Evolutionary conservation across 2,888 invertebrate species (phyloP).

Genomic region (Homarus gammarus): DNA sequence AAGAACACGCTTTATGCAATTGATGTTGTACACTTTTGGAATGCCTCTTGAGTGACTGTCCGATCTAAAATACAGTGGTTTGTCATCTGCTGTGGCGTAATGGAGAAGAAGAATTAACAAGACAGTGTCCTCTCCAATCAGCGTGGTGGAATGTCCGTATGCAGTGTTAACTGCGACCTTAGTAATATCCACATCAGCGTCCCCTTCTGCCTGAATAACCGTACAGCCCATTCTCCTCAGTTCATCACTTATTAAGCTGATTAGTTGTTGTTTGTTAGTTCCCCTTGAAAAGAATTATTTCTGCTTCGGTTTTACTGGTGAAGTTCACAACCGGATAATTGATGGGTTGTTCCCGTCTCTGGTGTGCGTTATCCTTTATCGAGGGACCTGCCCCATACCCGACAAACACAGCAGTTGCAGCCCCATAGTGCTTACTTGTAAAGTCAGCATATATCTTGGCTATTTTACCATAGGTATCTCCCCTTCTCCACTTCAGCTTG

Average conservation of each 20-base stretch:
- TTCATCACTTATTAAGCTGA: conserved; percentile 37
- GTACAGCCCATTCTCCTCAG: conserved; percentile 47
- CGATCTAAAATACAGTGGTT: conserved; percentile 13
- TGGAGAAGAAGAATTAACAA: conserved; percentile 17
- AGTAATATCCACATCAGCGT: conserved; percentile 66
- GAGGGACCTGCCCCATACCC: too few relatives aligned
- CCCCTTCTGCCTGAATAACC: conserved; percentile 58
- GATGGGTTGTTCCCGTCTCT: too few relatives aligned
- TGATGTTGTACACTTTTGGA: conserved; percentile 25
- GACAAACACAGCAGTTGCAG: too few relatives aligned
- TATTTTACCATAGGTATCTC: too few relatives aligned
- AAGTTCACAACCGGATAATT: too few relatives aligned
- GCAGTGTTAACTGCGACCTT: conserved; percentile 15
- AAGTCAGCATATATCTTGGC: too few relatives aligned
- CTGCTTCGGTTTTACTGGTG: too few relatives aligned
- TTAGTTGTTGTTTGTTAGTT: too few relatives aligned
- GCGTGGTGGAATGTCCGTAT: neutral
- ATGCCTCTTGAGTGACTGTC: neutral
- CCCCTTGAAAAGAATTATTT: too few relatives aligned
- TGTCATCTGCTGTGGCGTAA: neutral
- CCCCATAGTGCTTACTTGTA: too few relatives aligned
- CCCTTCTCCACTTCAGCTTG: too few relatives aligned
- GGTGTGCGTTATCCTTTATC: too few relatives aligned
- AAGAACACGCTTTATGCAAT: neutral
- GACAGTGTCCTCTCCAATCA: conserved; percentile 39